Conservation (phyloP, 1,140 invertebrate genomes). For the Zaprionus gabonicus region DNA sequence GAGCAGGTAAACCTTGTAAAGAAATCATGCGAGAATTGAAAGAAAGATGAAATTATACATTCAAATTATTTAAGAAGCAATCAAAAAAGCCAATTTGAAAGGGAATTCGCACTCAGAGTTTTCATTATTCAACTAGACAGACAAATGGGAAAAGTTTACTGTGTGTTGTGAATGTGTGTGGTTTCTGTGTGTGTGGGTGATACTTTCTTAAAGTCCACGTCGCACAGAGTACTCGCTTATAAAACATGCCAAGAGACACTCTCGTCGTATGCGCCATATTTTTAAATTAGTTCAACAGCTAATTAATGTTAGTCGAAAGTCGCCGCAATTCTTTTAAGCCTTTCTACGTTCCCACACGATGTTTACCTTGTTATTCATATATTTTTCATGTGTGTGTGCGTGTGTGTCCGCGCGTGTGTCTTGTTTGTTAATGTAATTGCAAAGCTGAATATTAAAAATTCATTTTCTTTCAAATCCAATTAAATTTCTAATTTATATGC, state of each 20-base stretch:
- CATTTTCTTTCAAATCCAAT: slow-evolving; percentile 75
- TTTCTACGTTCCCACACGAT: slow-evolving; percentile 1
- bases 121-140: background rate
- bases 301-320: slow-evolving; percentile 48
- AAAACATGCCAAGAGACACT: slow-evolving; percentile 5
- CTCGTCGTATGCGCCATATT: slow-evolving; percentile 42
- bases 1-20: slow-evolving; percentile 8
- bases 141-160: background rate
- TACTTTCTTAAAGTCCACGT: background rate
- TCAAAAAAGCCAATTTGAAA: background rate
- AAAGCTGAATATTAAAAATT: slow-evolving; percentile 69
- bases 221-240: slow-evolving; percentile 7
- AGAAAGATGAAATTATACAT: background rate
- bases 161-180: background rate
- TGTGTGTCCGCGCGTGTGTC: slow-evolving; percentile 11
- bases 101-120: background rate
- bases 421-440: slow-evolving; percentile 67
- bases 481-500: slow-evolving; percentile 79
- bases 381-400: slow-evolving; percentile 9
- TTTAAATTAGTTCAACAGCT: slow-evolving; percentile 42
- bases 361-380: slow-evolving; percentile 48
- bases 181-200: background rate
- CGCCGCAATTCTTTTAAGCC: slow-evolving; percentile 1
- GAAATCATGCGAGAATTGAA: slow-evolving; percentile 2
- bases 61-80: slow-evolving; percentile 1